Conservation (phyloP, 1,140 invertebrate species). For the Micrasema minimum region DNA sequence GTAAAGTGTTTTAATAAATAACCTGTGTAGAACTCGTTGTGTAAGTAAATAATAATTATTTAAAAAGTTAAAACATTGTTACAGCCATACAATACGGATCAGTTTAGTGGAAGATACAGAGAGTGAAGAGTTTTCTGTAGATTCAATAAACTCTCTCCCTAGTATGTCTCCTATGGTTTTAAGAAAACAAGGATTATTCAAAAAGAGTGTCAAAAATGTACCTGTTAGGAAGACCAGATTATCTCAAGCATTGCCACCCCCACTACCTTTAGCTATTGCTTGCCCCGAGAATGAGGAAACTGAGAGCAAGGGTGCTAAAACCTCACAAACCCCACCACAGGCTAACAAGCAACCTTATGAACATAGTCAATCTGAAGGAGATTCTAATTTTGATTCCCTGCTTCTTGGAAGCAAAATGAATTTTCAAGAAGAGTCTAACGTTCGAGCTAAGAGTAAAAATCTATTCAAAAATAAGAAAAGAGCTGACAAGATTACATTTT, state of each 20-base stretch:
- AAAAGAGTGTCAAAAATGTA: conserved; percentile 11
- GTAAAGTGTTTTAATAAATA: no score
- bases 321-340: background rate
- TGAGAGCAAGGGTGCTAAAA: no score
- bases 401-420: conserved; percentile 7
- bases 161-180: conserved; percentile 19
- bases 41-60: no score
- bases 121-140: conserved; percentile 19
- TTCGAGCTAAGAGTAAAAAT: conserved; percentile 5
- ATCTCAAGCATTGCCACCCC: background rate
- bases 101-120: conserved; percentile 19
- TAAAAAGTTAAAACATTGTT: no score
- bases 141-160: conserved; percentile 34
- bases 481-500: conserved; percentile 19
- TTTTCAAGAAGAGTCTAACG: background rate
- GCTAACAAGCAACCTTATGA: background rate
- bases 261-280: no score
- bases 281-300: no score
- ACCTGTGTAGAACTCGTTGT: no score
- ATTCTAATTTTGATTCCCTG: conserved; percentile 19
- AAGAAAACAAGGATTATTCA: conserved; percentile 15
- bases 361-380: background rate
- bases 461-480: conserved; percentile 35
- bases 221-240: background rate
- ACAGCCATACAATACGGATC: conserved; percentile 19